Evolutionary conservation across 1,140 invertebrate species (phyloP).

Genomic region (Mercenaria mercenaria): DNA sequence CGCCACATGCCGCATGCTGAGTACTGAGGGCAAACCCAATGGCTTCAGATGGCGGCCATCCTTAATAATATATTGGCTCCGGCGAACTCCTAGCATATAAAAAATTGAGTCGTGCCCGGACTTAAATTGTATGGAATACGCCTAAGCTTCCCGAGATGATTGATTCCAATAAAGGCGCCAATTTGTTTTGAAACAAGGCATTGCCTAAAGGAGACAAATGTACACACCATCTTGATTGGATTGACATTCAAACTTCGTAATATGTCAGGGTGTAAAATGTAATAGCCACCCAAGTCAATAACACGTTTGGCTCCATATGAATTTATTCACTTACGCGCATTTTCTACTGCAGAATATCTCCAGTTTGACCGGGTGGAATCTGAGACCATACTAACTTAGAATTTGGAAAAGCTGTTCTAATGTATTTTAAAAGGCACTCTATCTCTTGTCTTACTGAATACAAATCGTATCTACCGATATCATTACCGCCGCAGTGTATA

Average conservation of each 20-base stretch:
- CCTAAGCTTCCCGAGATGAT: neutral
- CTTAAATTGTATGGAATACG: neutral
- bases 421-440: neutral
- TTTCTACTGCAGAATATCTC: neutral
- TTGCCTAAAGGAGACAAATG: neutral
- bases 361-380: neutral
- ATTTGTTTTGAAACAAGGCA: neutral
- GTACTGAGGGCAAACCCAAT: neutral
- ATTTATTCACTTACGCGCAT: neutral
- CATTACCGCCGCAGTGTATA: constrained; percentile 9
- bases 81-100: neutral
- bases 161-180: neutral
- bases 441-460: neutral
- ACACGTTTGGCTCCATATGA: neutral
- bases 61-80: neutral
- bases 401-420: neutral
- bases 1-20: neutral
- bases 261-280: neutral
- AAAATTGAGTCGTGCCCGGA: neutral
- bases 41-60: neutral
- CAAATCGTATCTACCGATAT: neutral
- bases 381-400: neutral
- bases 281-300: neutral
- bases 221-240: neutral
- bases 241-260: neutral